A percentile compares a stretch with the other conserved stretches of the same genome.
Evolutionary conservation across 2,113 vertebrate species (phyloP).

Genomic region (Jacana jacana): DNA sequence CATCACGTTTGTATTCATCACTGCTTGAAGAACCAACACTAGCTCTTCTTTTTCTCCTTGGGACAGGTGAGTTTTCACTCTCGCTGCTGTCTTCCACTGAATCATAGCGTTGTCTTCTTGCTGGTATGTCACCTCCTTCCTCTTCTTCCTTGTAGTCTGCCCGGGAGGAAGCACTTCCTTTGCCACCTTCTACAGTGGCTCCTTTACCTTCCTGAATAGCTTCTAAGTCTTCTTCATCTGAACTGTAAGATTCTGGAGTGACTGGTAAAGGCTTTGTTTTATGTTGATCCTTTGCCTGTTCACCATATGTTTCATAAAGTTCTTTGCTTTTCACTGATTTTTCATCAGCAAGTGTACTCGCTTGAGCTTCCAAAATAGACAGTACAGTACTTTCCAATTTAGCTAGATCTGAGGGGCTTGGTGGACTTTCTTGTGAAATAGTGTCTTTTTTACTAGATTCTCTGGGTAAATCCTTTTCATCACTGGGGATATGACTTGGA

Average conservation of each 20-base stretch:
- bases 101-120: slow-evolving; percentile 76
- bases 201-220: slow-evolving; percentile 61
- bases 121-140: slow-evolving; percentile 50
- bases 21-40: slow-evolving; percentile 87
- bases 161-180: slow-evolving; percentile 43
- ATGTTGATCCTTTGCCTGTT: slow-evolving; percentile 74
- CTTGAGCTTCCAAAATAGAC: slow-evolving; percentile 91
- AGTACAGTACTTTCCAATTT: slow-evolving; percentile 94
- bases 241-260: slow-evolving; percentile 77
- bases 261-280: slow-evolving; percentile 78
- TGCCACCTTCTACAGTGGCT: slow-evolving; percentile 35
- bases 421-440: slow-evolving; percentile 81
- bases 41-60: slow-evolving; percentile 78
- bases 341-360: slow-evolving; percentile 70
- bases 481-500: slow-evolving; percentile 78
- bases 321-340: slow-evolving; percentile 67
- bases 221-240: slow-evolving; percentile 81
- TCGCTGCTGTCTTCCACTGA: slow-evolving; percentile 88
- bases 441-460: slow-evolving; percentile 77
- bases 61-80: slow-evolving; percentile 86
- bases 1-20: slow-evolving; percentile 86
- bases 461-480: slow-evolving; percentile 79
- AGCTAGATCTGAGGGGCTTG: slow-evolving; percentile 90
- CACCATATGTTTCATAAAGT: slow-evolving; percentile 40
- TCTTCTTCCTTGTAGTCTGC: slow-evolving; percentile 63